Evolutionary conservation across 2,888 invertebrate species (phyloP), one percentile per base, ranked within the genome.

Genomic region (Linyphia triangularis): DNA sequence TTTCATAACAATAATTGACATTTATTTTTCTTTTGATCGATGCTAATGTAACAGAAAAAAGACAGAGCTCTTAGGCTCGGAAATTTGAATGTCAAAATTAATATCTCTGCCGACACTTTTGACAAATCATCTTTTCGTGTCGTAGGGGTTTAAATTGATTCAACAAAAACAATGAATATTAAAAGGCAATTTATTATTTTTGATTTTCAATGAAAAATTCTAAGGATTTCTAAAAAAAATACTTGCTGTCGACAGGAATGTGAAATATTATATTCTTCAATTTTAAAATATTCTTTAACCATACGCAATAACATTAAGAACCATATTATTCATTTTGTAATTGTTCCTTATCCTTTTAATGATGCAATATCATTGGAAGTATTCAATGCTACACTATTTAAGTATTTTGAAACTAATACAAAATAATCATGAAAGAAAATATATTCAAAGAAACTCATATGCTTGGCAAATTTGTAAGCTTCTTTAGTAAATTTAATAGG

Each of bases 1-100:
- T 43, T 24, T n/a, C 43, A 22, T 70, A 70, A 70, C 43, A 43
- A 70, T 43, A 43, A 43, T 16, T 70, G 70, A 70, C 70, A 70
- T 16, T 6, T 24, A 24, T 4, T 70, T 70, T 26, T 13, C n/a
- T 24, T 3, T 13, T 70, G 16, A 16, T 4, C 26, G 43, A 2
- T 9, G 9, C n/a, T 51, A 13, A 51, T 51, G 51, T 3, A 6
- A 3, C n/a, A 10, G 13, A 51, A 51, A 33, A 51, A 51, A 51
- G n/a, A 51, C n/a, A 10, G 3, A 7, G 6, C 13, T 40, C 1
- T 16, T 13, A 70, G 13, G 26, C 26, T 43, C 22, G 6, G n/a
- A 22, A 70, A 26, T 70, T 22, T 43, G 16, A 70, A 22, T 70
- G 13, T 43, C 37, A 43, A 16, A 70, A n/a, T 43, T 26, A 51